These are phyloP conservation scores for Erythrolamprus reginae DNA, from an alignment of 2,113 vertebrate species.

Conservation along the genomic window DNA sequence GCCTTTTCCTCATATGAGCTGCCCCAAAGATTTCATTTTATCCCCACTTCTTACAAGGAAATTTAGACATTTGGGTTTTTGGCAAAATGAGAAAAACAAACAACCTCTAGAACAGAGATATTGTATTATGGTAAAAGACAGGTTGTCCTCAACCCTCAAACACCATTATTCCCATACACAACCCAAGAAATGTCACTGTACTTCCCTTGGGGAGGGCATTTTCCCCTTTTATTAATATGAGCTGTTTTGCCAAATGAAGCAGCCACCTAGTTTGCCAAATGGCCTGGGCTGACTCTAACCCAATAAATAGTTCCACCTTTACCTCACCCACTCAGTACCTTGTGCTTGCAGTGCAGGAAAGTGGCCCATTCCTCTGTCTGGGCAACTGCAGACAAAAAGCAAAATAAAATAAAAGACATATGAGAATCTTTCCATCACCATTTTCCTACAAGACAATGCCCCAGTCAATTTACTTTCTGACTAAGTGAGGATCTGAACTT, in stretches of 20 bases:
- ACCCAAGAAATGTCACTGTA: too few species aligned
- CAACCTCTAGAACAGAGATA: neutral
- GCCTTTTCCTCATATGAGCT: neutral
- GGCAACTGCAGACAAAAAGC: conserved; percentile 56
- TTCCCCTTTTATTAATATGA: neutral
- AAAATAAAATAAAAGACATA: neutral
- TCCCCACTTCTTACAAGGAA: neutral
- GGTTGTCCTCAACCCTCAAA: neutral
- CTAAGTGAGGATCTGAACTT: neutral
- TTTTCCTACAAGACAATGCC: neutral
- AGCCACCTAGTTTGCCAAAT: neutral
- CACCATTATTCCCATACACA: neutral
- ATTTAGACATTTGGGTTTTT: neutral
- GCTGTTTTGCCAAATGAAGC: too few species aligned
- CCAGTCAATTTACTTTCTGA: neutral
- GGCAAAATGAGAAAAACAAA: neutral
- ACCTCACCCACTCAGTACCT: conserved; percentile 55
- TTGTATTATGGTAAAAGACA: neutral
- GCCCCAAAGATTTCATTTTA: neutral
- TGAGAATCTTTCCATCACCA: neutral
- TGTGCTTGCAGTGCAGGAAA: conserved; percentile 77
- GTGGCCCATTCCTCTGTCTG: conserved; percentile 80
- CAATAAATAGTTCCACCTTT: neutral
- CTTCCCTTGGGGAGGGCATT: neutral
- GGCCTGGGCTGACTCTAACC: neutral